Percentiles rank a stretch among this genome's conserved stretches.
These are phyloP conservation scores for Dolichopus griseipennis DNA, from an alignment of 2,888 invertebrate species.

Conservation along the genomic window DNA sequence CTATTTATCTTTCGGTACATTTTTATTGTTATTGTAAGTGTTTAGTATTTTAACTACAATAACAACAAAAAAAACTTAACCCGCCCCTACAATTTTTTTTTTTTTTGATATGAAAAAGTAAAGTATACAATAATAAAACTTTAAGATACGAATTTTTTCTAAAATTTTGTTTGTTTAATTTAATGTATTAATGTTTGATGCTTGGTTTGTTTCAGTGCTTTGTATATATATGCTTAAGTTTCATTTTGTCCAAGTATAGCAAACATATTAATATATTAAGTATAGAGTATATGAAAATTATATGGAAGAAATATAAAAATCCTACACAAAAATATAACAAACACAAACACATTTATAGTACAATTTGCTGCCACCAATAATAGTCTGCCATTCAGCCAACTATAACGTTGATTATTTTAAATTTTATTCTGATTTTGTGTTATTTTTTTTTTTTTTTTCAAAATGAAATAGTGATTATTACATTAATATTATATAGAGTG, in stretches of 20 bases:
- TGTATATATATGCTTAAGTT: background rate
- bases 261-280: background rate
- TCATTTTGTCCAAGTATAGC: background rate
- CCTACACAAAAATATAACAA: background rate
- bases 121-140: no score
- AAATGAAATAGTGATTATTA: background rate
- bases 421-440: no score
- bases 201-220: background rate
- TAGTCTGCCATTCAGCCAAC: constrained; percentile 1
- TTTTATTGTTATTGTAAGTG: background rate
- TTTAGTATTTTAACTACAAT: background rate
- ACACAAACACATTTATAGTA: background rate
- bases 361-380: constrained; percentile 1
- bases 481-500: background rate
- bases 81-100: background rate
- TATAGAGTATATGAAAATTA: background rate
- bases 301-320: background rate
- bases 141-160: background rate
- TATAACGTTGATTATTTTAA: background rate
- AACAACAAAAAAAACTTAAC: background rate
- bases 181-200: background rate
- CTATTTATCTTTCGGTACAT: background rate
- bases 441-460: background rate
- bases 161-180: no score
- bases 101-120: background rate